These are phyloP conservation scores for Lagocephalus sceleratus DNA, from an alignment of 2,797 vertebrate genomes.

Conservation along the genomic window DNA sequence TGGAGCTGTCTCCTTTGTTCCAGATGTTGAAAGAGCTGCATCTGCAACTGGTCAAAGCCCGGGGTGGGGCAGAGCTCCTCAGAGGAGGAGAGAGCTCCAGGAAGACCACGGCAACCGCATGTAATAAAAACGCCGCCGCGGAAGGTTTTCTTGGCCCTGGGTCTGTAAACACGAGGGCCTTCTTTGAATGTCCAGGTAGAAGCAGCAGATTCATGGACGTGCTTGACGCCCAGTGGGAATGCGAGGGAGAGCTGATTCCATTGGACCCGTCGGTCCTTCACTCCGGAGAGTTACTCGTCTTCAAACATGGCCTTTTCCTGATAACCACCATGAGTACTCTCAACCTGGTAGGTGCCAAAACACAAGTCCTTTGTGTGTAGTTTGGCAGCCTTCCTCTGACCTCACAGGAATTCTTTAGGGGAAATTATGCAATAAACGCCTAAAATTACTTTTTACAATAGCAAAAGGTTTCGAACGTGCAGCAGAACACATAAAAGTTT, in stretches of 20 bases:
- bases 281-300: constrained; percentile 80
- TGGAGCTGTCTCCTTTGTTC: constrained; percentile 72
- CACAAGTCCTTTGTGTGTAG: background rate
- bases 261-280: constrained; percentile 72
- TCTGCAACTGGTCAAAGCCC: constrained; percentile 57
- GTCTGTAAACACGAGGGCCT: background rate
- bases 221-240: constrained; percentile 72
- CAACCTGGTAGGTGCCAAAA: constrained; percentile 63
- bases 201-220: constrained; percentile 60
- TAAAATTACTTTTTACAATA: too few relatives aligned
- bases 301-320: constrained; percentile 82
- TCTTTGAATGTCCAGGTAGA: constrained; percentile 43
- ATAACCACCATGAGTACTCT: constrained; percentile 72
- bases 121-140: too few relatives aligned
- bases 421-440: too few relatives aligned
- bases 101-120: too few relatives aligned
- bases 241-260: constrained; percentile 69
- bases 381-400: background rate
- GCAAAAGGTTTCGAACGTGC: too few relatives aligned
- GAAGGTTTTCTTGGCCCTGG: background rate
- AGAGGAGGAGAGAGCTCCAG: too few relatives aligned
- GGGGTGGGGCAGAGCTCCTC: constrained; percentile 57
- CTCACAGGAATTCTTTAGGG: too few relatives aligned
- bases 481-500: too few relatives aligned
- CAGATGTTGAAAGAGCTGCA: constrained; percentile 70